Conservation (phyloP, 1,140 invertebrate species). For the Pogonomyrmex barbatus region DNA sequence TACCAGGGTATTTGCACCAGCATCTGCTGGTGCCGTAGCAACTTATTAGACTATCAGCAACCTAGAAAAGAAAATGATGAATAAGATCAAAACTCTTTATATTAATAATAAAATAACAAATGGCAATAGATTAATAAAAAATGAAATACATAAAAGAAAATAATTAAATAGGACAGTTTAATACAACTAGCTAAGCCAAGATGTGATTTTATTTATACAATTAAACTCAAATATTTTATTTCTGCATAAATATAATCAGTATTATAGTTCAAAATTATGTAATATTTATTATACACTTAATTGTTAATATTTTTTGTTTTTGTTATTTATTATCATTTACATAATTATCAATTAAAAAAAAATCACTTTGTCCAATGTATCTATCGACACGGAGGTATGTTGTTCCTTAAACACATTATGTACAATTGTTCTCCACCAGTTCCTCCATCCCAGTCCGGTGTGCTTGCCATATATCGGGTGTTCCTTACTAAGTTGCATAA, state of each 20-base stretch:
- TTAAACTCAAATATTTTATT: not conserved
- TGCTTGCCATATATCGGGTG: conserved; percentile 93
- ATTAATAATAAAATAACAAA: not conserved
- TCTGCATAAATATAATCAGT: not conserved
- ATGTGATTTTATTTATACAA: not conserved
- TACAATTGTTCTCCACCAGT: conserved; percentile 93
- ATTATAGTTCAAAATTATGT: not conserved
- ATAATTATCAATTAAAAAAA: too few relatives aligned
- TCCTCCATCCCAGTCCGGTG: conserved; percentile 90
- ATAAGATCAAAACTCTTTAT: conserved; percentile 61
- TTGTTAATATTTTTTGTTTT: not conserved
- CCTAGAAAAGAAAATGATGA: conserved; percentile 74
- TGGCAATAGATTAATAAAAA: not conserved
- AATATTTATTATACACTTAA: not conserved
- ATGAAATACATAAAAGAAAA: not conserved
- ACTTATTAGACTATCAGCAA: conserved; percentile 81
- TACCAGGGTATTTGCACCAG: conserved; percentile 90
- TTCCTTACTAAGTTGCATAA: conserved; percentile 87
- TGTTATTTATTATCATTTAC: too few relatives aligned
- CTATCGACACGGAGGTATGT: conserved; percentile 64
- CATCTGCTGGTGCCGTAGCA: conserved; percentile 89
- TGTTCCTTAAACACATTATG: conserved; percentile 88
- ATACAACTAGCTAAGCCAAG: not conserved
- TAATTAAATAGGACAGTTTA: not conserved
- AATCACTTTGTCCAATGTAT: conserved; percentile 78